Conservation (phyloP, 1,140 invertebrate genomes). For the Planococcus citri region DNA sequence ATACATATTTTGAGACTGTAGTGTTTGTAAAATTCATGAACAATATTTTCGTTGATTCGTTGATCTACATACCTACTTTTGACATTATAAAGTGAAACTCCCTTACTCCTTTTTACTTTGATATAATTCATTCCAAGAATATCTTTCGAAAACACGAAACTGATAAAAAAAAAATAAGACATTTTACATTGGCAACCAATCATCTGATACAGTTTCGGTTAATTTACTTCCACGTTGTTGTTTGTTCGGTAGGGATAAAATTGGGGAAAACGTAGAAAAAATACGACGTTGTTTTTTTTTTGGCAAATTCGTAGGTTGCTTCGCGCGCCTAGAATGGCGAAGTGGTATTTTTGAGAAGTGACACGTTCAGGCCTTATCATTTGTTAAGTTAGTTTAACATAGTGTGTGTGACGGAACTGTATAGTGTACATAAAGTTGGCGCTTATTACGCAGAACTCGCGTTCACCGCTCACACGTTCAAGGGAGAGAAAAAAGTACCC, state of each 20-base stretch:
- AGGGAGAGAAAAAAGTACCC: slow-evolving; percentile 9
- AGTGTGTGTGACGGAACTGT: slow-evolving; percentile 15
- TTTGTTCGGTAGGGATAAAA: neutral
- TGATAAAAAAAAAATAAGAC: neutral
- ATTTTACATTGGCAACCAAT: neutral
- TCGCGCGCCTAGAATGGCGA: neutral
- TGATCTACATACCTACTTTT: no score
- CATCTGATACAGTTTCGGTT: no score
- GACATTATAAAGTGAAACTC: no score
- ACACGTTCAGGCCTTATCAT: slow-evolving; percentile 17
- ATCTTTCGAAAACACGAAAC: no score
- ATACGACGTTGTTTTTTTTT: no score
- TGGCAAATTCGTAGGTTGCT: neutral
- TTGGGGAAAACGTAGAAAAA: no score
- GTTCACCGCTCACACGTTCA: slow-evolving; percentile 7
- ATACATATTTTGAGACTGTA: no score
- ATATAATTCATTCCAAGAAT: no score
- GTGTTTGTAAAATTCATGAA: no score
- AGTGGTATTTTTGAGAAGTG: slow-evolving; percentile 15
- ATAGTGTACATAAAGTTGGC: slow-evolving; percentile 15
- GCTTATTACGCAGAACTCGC: slow-evolving; percentile 8
- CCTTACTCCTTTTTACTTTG: no score
- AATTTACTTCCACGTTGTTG: neutral
- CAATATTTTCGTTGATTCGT: no score
- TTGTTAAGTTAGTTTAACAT: slow-evolving; percentile 17